Percentiles rank a stretch among this genome's conserved stretches.
Evolutionary conservation across 2,113 vertebrate genomes (phyloP).

Genomic region (Tor tambroides): DNA sequence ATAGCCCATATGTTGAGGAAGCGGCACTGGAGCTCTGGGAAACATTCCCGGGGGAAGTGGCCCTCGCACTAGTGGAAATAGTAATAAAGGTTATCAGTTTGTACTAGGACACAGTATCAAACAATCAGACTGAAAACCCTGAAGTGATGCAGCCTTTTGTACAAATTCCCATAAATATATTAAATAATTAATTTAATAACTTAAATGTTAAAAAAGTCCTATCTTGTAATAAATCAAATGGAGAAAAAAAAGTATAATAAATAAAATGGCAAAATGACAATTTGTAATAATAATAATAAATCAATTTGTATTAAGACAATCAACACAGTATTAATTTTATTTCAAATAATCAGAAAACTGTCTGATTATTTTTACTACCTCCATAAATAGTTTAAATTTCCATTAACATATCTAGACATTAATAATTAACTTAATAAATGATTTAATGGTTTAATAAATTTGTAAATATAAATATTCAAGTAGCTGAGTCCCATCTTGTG

Average conservation of each 20-base stretch:
- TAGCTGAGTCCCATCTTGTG: no score
- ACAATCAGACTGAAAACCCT: background rate
- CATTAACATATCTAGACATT: no score
- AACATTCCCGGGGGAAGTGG: slow-evolving; percentile 80
- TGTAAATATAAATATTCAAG: no score
- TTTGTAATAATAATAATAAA: background rate
- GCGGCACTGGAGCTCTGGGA: slow-evolving; percentile 71
- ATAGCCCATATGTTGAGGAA: slow-evolving; percentile 65
- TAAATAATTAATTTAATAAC: background rate
- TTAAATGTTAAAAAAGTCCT: background rate
- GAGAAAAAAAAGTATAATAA: no score
- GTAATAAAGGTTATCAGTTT: background rate
- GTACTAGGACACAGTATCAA: background rate
- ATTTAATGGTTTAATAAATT: no score
- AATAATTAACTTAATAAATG: no score
- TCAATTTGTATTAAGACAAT: no score
- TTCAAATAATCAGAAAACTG: no score
- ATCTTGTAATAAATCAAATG: background rate
- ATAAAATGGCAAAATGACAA: background rate
- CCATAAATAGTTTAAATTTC: no score
- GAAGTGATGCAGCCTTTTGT: background rate
- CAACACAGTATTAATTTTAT: no score
- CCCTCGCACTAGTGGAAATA: slow-evolving; percentile 78
- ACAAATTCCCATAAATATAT: background rate
- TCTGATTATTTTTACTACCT: no score